Evolutionary conservation across 1,140 invertebrate genomes (phyloP).

Genomic region (honey bee (Apis mellifera)): DNA sequence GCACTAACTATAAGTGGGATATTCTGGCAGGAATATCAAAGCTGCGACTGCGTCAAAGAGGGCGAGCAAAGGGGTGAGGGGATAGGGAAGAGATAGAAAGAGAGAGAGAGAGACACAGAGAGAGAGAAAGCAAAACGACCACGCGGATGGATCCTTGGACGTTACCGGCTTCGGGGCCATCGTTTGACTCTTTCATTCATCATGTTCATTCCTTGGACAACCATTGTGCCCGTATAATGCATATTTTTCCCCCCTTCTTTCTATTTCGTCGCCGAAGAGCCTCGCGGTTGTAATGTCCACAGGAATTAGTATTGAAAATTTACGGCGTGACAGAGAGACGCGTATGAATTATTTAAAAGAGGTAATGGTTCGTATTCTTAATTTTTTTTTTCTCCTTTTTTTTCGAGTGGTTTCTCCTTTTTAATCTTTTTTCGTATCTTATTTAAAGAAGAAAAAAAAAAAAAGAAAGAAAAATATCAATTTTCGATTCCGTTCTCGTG

Average conservation of each 20-base stretch:
- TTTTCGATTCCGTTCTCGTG: neutral
- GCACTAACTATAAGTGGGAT: constrained; percentile 69
- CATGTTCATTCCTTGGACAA: constrained; percentile 55
- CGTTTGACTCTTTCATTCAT: constrained; percentile 65
- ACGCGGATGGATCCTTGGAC: constrained; percentile 52
- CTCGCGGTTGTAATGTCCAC: constrained; percentile 39
- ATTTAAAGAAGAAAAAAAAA: too few relatives aligned
- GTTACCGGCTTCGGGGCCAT: constrained; percentile 58
- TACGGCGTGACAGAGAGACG: constrained; percentile 15
- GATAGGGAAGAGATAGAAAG: constrained; percentile 3
- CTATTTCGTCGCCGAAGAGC: constrained; percentile 21
- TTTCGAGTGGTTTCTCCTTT: neutral
- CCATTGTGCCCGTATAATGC: constrained; percentile 49
- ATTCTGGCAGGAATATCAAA: constrained; percentile 79
- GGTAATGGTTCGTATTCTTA: neutral
- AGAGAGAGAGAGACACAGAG: constrained; percentile 50
- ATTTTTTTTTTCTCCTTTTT: neutral
- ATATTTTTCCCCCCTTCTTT: constrained; percentile 33
- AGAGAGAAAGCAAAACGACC: constrained; percentile 51
- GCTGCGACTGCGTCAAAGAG: constrained; percentile 74
- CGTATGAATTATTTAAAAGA: constrained; percentile 34
- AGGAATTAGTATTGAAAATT: constrained; percentile 38
- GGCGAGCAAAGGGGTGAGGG: constrained; percentile 23
- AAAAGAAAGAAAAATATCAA: neutral
- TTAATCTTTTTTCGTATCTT: neutral